Evolutionary conservation across 2,797 vertebrate genomes (phyloP).

Genomic region (Hafferia zeledoni): DNA sequence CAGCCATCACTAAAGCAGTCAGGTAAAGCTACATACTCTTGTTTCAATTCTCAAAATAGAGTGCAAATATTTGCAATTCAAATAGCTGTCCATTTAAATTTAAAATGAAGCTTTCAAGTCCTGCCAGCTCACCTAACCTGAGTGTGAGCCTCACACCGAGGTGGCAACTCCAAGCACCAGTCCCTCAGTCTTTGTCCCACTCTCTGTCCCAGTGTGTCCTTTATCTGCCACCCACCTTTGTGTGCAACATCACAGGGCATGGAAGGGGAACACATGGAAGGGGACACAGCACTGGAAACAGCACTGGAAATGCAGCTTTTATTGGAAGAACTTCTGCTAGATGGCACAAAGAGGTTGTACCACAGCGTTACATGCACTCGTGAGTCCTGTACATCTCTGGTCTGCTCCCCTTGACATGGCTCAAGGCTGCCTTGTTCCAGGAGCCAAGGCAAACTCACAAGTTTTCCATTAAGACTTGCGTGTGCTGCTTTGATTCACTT

Average conservation of each 20-base stretch:
- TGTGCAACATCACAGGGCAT: neutral
- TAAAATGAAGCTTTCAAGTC: neutral
- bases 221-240: neutral
- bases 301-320: neutral
- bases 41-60: neutral
- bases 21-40: neutral
- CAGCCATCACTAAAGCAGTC: neutral
- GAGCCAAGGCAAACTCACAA: neutral
- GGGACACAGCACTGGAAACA: neutral
- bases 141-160: neutral
- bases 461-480: neutral
- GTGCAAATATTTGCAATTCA: slow-evolving; percentile 13
- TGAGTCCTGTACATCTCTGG: neutral
- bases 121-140: neutral
- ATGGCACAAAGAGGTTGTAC: neutral
- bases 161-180: neutral
- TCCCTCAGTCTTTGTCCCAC: neutral
- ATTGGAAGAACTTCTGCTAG: neutral
- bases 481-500: neutral
- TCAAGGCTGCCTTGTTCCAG: neutral
- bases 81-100: neutral
- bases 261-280: neutral
- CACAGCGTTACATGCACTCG: neutral
- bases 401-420: neutral
- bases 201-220: neutral